Base-by-base conservation (phyloP, 2,113 vertebrate genomes). In the Cnemophilus loriae region DNA sequence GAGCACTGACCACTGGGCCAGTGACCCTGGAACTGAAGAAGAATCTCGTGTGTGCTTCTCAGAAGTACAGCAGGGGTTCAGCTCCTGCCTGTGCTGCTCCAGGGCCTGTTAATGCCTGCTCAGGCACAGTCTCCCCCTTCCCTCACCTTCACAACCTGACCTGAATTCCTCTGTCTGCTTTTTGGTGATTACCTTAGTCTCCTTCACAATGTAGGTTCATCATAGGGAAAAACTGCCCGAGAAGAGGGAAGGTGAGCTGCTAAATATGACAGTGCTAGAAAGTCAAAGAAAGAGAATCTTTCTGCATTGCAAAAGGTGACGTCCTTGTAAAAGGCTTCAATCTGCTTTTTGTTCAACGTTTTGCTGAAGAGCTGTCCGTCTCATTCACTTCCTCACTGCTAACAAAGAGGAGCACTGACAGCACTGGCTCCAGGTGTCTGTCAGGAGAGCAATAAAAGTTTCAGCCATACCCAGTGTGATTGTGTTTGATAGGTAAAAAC, bases 381-480 rank as follows among this genome's bases (percentile, higher is more conserved):
- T 94, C 68, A 35, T 86, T 94, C 78, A 49, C 77, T 96, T 95
- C 74, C 87, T 89, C 9, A 11, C 50, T 80, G 15, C 71, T 96
- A 94, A 80, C 33, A 90, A 76, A 95, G 95, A 90, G 67, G 61
- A 93, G 69, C 76, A 74, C 49, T 95, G 96, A 93, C 93, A 97
- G 90, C 80, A 22, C 56, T 82, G 96, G 96, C 95, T 97, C 94
- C 90, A 80, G 90, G 84, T 95, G 94, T 96, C 96, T 97, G 90
- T 95, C 90, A 94, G 95, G 90, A 81, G 67, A 96, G 91, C 91
- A 92, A 91, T 96, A 92, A 85, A 93, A 82, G 77, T 80, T 93
- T 67, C 67, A 60, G n/a, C 61, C 14, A 23, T 95, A 30, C 33
- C 33, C 33, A 55, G 16, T 28, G 50, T 63, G 79, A 94, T 95